These are phyloP conservation scores for Nycteola revayana DNA, from an alignment of 2,888 invertebrate genomes.

Conservation along the genomic window DNA sequence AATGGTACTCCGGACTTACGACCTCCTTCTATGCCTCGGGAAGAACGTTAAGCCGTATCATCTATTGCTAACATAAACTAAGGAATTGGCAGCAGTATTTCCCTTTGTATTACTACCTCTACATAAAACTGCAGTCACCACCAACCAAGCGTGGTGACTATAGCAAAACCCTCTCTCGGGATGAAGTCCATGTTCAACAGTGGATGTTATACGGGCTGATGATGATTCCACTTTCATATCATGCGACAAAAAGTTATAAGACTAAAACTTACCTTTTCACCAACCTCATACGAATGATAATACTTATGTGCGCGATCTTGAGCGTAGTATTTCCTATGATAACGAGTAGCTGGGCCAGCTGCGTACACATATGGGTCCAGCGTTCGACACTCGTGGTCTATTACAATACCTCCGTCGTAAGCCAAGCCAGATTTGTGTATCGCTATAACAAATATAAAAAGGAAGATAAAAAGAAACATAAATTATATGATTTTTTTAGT, in stretches of 20 bases:
- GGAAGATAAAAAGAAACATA: no score
- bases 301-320: constrained; percentile 79
- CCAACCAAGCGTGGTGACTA: no score
- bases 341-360: constrained; percentile 85
- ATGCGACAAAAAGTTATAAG: no score
- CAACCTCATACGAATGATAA: constrained; percentile 84
- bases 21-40: no score
- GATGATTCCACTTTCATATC: no score
- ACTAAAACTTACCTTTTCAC: constrained; percentile 82
- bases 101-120: neutral
- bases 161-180: no score
- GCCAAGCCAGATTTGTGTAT: constrained; percentile 79
- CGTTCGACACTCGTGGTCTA: constrained; percentile 83
- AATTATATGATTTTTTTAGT: no score
- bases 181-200: no score
- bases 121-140: neutral
- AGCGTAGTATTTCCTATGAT: constrained; percentile 79
- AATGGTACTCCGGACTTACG: no score
- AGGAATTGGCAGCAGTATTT: neutral
- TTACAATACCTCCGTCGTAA: constrained; percentile 84
- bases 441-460: constrained; percentile 68
- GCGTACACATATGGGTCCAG: constrained; percentile 85
- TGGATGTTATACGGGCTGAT: no score
- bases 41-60: no score
- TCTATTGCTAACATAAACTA: neutral